Conservation (phyloP, 2,113 vertebrate genomes). For the Mystacornis crossleyi region DNA sequence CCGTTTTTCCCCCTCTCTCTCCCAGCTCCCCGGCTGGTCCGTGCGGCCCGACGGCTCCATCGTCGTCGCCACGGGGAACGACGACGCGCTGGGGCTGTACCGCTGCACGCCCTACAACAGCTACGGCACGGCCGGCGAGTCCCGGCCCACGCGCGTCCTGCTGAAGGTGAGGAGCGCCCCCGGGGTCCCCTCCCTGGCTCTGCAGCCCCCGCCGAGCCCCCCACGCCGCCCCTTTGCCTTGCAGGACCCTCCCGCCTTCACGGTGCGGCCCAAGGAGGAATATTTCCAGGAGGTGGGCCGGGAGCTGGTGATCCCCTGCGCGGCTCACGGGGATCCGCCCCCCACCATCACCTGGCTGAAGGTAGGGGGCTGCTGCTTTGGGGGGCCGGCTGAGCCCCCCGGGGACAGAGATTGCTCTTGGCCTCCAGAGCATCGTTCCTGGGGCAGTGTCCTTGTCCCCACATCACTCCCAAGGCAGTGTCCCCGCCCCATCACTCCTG, state of each 20-base stretch:
- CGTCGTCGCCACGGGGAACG: constrained; percentile 86
- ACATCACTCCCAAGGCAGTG: rapidly evolving
- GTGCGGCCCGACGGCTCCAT: constrained; percentile 85
- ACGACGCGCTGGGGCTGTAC: constrained; percentile 89
- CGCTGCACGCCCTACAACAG: constrained; percentile 94
- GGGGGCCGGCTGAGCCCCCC: neutral
- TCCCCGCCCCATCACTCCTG: rapidly evolving
- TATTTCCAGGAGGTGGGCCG: constrained; percentile 95
- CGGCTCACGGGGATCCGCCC: constrained; percentile 82
- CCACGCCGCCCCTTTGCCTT: neutral
- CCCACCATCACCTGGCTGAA: constrained; percentile 89
- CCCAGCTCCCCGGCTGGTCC: constrained; percentile 91
- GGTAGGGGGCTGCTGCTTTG: constrained; percentile 57
- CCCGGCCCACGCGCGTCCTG: constrained; percentile 85
- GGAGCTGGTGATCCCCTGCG: constrained; percentile 87
- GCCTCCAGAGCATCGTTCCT: neutral
- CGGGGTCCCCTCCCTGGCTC: neutral
- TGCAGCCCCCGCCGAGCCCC: neutral
- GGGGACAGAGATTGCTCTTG: rapidly evolving
- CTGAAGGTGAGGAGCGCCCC: constrained; percentile 80
- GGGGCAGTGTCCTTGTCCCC: neutral
- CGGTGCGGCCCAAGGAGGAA: constrained; percentile 80
- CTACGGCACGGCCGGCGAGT: constrained; percentile 89
- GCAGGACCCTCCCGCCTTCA: constrained; percentile 89
- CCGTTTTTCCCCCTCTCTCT: rapidly evolving